Evolutionary conservation across 2,113 vertebrate species (phyloP).

Genomic region (Copsychus sechellarum): DNA sequence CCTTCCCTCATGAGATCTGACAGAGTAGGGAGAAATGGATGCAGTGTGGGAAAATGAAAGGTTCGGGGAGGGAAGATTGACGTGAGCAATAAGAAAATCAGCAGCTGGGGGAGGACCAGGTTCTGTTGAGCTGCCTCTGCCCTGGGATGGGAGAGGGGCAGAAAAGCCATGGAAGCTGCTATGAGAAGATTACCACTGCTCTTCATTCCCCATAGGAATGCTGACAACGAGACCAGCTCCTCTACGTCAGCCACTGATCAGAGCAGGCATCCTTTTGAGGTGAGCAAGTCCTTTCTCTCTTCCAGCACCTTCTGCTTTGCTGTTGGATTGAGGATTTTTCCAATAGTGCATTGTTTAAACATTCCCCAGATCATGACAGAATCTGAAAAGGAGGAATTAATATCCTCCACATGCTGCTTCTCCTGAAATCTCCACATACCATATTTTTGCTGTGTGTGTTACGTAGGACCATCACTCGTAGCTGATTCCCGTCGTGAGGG

Average conservation of each 20-base stretch:
- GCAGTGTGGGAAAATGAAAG: neutral
- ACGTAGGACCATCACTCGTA: neutral
- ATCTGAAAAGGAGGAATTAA: neutral
- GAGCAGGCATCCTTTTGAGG: constrained; percentile 89
- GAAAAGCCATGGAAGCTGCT: neutral
- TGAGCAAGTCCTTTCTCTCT: neutral
- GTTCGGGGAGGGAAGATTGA: neutral
- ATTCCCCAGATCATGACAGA: neutral
- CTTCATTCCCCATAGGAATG: constrained; percentile 70
- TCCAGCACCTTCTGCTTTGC: neutral
- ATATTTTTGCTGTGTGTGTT: neutral
- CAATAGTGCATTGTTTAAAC: accelerated
- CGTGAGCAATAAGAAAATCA: accelerated
- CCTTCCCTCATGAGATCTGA: neutral
- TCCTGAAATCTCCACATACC: neutral
- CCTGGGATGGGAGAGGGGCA: neutral
- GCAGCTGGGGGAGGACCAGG: neutral
- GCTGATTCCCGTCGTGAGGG: neutral
- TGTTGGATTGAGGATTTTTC: neutral
- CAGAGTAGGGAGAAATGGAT: neutral
- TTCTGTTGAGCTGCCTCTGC: neutral
- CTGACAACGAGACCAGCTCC: constrained; percentile 84
- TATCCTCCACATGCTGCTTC: neutral
- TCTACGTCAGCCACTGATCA: constrained; percentile 80
- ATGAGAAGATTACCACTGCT: neutral